Conservation (phyloP, 2,113 vertebrate genomes). For the Gymnogyps californianus region DNA sequence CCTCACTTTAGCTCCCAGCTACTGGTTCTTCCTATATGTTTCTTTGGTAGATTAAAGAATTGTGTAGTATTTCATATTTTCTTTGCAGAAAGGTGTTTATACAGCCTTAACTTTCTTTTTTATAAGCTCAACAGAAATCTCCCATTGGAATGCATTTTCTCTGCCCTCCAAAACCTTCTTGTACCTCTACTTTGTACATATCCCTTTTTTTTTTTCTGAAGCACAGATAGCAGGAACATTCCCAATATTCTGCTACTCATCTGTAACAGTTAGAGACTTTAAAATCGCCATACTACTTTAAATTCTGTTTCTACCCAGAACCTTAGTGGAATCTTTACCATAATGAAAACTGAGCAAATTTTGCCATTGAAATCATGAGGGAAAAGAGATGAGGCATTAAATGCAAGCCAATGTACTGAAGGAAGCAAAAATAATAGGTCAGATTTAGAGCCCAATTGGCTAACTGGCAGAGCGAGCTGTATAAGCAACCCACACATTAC, state of each 20-base stretch:
- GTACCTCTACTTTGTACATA: neutral
- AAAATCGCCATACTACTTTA: neutral
- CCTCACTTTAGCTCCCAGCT: slow-evolving; percentile 20
- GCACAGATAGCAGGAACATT: neutral
- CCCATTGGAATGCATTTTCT: neutral
- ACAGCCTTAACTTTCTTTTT: slow-evolving; percentile 6
- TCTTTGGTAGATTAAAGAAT: slow-evolving; percentile 3
- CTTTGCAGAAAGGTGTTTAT: neutral
- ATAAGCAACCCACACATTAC: neutral
- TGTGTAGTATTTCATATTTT: slow-evolving; percentile 1
- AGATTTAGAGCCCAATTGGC: neutral
- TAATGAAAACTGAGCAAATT: neutral
- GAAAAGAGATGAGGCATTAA: slow-evolving; percentile 6
- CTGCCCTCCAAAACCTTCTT: neutral
- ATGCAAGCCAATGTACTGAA: neutral
- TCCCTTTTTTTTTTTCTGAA: neutral
- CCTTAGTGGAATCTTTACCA: neutral
- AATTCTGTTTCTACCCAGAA: neutral
- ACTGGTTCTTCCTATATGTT: neutral
- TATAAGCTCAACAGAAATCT: neutral
- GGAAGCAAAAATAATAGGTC: neutral
- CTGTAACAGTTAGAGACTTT: neutral
- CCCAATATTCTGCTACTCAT: neutral
- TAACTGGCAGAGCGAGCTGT: neutral
- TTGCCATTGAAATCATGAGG: neutral